Evolutionary conservation across 2,888 invertebrate species (phyloP).

Genomic region (Exocentrus adspersus): DNA sequence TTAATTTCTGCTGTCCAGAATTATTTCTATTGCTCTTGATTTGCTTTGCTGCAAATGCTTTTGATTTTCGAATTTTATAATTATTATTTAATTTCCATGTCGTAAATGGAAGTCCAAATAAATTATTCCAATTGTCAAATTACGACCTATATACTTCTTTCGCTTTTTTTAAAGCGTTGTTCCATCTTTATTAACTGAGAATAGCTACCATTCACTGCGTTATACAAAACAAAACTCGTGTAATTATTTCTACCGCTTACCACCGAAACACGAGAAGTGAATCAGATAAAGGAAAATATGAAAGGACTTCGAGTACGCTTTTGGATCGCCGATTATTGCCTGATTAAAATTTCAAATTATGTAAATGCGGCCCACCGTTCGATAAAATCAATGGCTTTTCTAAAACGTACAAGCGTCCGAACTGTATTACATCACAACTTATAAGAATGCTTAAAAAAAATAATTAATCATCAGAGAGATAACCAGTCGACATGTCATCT

Average conservation of each 20-base stretch:
- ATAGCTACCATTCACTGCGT: too few species aligned
- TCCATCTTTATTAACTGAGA: too few species aligned
- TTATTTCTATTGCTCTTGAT: too few species aligned
- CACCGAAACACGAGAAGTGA: conserved; percentile 3
- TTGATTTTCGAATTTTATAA: too few species aligned
- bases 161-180: too few species aligned
- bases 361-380: conserved; percentile 15
- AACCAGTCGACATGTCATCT: conserved; percentile 7
- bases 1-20: too few species aligned
- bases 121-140: too few species aligned
- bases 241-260: not conserved
- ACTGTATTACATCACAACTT: conserved; percentile 5
- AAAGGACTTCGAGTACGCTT: conserved; percentile 3
- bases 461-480: conserved; percentile 17
- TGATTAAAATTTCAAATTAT: conserved; percentile 24
- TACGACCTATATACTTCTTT: too few species aligned
- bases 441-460: conserved; percentile 10
- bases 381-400: conserved; percentile 11
- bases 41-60: too few species aligned
- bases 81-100: too few species aligned
- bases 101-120: too few species aligned
- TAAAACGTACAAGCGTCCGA: conserved; percentile 13
- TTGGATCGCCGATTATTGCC: not conserved
- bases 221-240: too few species aligned
- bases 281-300: conserved; percentile 13